A percentile compares a stretch with the other conserved stretches of the same genome.
Conservation (phyloP, 2,113 vertebrate genomes). For the Anseranas semipalmata region DNA sequence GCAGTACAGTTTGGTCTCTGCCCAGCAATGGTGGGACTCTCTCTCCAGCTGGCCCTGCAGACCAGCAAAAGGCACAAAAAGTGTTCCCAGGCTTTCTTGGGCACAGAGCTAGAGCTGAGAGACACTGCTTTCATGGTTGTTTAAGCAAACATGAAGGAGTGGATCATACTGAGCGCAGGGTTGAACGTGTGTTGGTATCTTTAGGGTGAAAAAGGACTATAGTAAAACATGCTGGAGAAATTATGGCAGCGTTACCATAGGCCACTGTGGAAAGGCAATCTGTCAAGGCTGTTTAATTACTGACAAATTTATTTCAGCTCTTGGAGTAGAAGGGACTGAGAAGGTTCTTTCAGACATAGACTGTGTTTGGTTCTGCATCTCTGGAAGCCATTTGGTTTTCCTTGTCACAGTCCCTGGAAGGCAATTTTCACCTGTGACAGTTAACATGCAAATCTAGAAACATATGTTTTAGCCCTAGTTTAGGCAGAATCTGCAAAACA, state of each 20-base stretch:
- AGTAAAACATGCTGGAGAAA: background rate
- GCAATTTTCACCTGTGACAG: background rate
- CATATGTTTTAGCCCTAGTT: background rate
- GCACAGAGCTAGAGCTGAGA: background rate
- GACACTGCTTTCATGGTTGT: background rate
- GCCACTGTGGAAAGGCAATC: background rate
- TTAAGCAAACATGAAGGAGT: background rate
- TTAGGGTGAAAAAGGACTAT: background rate
- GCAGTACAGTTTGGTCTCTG: background rate
- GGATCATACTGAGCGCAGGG: background rate
- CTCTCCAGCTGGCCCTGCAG: background rate
- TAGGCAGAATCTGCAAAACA: background rate
- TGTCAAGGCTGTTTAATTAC: background rate
- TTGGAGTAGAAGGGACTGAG: background rate
- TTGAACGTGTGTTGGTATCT: background rate
- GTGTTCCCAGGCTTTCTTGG: background rate
- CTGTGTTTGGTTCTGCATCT: background rate
- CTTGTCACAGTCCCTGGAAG: background rate
- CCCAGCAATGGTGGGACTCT: accelerated
- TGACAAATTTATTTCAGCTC: background rate
- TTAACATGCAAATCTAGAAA: background rate
- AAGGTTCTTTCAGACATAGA: background rate
- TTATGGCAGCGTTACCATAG: background rate
- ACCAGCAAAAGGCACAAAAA: background rate
- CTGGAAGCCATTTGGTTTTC: background rate